A percentile compares a stretch with the other conserved stretches of the same genome.
These are phyloP conservation scores for Galerucella calmariensis DNA, from an alignment of 2,888 invertebrate species.

Conservation along the genomic window DNA sequence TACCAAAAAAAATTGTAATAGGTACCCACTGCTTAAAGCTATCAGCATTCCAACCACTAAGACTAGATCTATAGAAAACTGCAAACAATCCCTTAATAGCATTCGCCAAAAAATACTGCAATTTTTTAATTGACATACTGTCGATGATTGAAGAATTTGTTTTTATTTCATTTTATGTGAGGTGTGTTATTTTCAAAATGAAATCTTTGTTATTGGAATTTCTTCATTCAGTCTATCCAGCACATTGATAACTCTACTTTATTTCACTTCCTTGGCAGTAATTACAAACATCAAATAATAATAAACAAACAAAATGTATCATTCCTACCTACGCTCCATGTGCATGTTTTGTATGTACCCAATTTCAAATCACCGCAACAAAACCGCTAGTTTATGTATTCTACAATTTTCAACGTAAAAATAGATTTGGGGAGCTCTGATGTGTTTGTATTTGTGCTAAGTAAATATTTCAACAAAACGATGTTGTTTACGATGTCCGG, in stretches of 20 bases:
- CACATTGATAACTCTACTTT: background rate
- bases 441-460: conserved; percentile 4
- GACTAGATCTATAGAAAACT: no score
- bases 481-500: conserved; percentile 24
- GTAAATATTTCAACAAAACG: conserved; percentile 7
- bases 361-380: conserved; percentile 1
- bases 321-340: background rate
- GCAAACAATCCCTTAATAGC: no score
- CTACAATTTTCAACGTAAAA: conserved; percentile 19
- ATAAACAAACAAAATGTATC: conserved; percentile 9
- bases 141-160: no score
- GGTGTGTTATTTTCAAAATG: no score
- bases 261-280: background rate
- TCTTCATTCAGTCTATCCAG: background rate
- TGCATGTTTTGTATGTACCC: conserved; percentile 10
- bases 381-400: conserved; percentile 15
- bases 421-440: conserved; percentile 1
- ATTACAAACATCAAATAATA: background rate
- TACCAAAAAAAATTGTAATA: no score
- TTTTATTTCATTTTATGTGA: no score
- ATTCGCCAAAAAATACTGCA: no score
- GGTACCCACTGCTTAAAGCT: no score
- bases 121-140: no score
- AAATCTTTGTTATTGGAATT: no score
- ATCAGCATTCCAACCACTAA: no score